Percentiles rank a stretch among this genome's conserved stretches.
phyloP scores from a whole-genome alignment of 1,140 invertebrate genomes.

The Aradophagus sp. region DNA sequence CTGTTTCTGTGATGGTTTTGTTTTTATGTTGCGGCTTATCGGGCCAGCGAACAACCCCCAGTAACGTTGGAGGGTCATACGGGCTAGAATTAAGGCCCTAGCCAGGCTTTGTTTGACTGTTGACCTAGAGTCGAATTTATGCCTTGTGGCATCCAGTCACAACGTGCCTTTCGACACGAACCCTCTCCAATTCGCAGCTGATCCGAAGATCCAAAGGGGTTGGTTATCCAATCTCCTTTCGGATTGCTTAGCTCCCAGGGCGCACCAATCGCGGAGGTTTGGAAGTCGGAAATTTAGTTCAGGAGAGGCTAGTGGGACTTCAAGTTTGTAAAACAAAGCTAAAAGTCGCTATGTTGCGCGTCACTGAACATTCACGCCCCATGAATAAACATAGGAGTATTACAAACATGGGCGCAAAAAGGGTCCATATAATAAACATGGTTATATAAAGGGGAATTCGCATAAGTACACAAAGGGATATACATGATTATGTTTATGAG shows the following conservation, averaged over 20 bases:
- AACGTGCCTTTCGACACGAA: background rate
- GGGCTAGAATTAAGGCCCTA: background rate
- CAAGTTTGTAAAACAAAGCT: too few species aligned
- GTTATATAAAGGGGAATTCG: too few species aligned
- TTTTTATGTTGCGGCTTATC: background rate
- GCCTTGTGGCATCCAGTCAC: background rate
- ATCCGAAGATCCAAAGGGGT: background rate
- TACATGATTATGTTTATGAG: too few species aligned
- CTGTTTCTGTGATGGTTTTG: background rate
- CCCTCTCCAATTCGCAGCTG: background rate
- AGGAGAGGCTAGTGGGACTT: background rate
- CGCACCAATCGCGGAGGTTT: background rate
- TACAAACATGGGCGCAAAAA: too few species aligned
- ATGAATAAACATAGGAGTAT: too few species aligned
- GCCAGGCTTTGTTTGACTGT: background rate
- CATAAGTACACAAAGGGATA: too few species aligned
- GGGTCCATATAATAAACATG: too few species aligned
- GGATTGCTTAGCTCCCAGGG: background rate
- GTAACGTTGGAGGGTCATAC: conserved; percentile 1
- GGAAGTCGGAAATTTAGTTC: background rate
- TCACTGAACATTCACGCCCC: too few species aligned
- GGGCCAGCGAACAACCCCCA: background rate
- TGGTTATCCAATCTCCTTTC: background rate
- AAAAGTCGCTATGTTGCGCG: too few species aligned
- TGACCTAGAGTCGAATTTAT: too few species aligned